Conservation (phyloP, 2,113 vertebrate species). For the Eurystomus gularis region DNA sequence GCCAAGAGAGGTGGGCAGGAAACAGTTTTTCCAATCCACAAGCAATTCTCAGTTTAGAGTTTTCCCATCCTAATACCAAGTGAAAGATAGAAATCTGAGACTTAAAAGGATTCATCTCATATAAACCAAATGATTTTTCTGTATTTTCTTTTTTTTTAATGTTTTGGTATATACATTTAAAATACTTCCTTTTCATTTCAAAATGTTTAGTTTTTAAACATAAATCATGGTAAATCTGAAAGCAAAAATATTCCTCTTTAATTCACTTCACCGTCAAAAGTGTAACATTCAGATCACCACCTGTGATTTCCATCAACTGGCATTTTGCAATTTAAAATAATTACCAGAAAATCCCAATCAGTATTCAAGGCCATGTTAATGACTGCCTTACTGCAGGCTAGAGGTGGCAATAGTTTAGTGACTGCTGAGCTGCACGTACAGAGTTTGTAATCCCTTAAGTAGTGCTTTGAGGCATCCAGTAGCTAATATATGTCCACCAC, state of each 20-base stretch:
- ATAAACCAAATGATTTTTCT: neutral
- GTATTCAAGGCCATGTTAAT: neutral
- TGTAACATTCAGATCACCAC: neutral
- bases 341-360: neutral
- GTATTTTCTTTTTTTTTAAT: neutral
- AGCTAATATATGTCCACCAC: slow-evolving; percentile 2
- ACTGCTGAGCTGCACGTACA: neutral
- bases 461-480: slow-evolving; percentile 25
- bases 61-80: neutral
- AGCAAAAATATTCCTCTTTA: neutral
- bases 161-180: neutral
- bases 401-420: slow-evolving; percentile 28
- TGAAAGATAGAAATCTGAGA: neutral
- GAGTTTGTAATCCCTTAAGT: slow-evolving; percentile 37
- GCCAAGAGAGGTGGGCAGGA: slow-evolving; percentile 35
- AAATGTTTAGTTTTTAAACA: neutral
- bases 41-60: neutral
- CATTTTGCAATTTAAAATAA: slow-evolving; percentile 38
- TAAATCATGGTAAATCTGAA: neutral
- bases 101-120: neutral
- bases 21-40: slow-evolving; percentile 17
- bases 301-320: neutral
- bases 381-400: neutral
- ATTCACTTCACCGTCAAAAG: neutral
- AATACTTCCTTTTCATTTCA: neutral